Percentiles rank a stretch among this genome's conserved stretches.
These are phyloP conservation scores for Drosophila infuscata DNA, from an alignment of 2,888 invertebrate genomes.

Conservation along the genomic window DNA sequence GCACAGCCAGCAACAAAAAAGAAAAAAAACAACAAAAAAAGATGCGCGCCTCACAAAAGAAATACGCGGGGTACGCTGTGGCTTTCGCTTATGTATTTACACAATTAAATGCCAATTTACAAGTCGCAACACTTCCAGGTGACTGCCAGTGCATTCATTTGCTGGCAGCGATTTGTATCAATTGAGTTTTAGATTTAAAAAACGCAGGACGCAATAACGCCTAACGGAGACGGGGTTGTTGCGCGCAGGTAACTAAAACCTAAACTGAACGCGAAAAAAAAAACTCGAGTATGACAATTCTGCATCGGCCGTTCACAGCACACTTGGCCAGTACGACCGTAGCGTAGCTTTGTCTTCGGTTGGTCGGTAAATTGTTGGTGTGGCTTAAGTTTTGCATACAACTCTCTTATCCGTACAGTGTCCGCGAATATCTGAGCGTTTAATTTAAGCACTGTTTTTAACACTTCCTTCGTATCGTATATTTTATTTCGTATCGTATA, in stretches of 20 bases:
- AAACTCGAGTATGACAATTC: slow-evolving; percentile 74
- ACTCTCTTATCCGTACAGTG: neutral
- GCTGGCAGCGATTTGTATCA: slow-evolving; percentile 8
- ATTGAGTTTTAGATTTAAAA: slow-evolving; percentile 32
- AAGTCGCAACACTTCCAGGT: slow-evolving; percentile 13
- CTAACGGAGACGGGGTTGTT: slow-evolving; percentile 68
- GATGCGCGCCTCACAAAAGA: slow-evolving; percentile 46
- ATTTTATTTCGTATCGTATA: slow-evolving; percentile 5
- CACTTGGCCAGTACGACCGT: slow-evolving; percentile 66
- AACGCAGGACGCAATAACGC: slow-evolving; percentile 47
- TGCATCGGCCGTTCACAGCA: slow-evolving; percentile 60
- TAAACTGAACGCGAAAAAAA: slow-evolving; percentile 80
- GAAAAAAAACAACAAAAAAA: slow-evolving; percentile 10
- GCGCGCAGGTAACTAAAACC: slow-evolving; percentile 77
- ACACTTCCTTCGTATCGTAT: slow-evolving; percentile 9
- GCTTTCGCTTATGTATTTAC: slow-evolving; percentile 61
- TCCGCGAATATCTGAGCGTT: neutral
- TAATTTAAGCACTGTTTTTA: slow-evolving; percentile 16
- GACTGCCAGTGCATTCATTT: slow-evolving; percentile 29
- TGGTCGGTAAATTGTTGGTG: slow-evolving; percentile 28
- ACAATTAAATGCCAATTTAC: slow-evolving; percentile 32
- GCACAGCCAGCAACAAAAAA: slow-evolving; percentile 15
- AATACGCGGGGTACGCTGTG: slow-evolving; percentile 36
- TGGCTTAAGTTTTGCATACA: slow-evolving; percentile 4
- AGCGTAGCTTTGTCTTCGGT: slow-evolving; percentile 72